Percentiles rank a stretch among this genome's conserved stretches.
These are phyloP conservation scores for Eidolon helvum DNA, from an alignment of 2,113 vertebrate species.

Conservation along the genomic window DNA sequence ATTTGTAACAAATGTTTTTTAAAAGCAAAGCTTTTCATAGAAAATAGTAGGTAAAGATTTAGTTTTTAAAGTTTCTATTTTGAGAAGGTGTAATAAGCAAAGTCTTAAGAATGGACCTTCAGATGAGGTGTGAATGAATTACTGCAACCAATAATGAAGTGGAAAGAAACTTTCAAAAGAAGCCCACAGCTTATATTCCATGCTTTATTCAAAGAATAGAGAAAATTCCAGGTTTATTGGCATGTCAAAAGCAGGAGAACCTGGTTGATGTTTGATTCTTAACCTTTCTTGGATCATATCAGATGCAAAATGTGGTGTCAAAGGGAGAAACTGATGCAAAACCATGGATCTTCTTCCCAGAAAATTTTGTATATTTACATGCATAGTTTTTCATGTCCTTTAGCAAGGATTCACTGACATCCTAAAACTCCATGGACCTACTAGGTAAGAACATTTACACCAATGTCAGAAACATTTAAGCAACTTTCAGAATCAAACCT, in stretches of 20 bases:
- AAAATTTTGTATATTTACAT: neutral
- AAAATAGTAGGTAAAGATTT: neutral
- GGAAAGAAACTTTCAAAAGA: conserved; percentile 1
- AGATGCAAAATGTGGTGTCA: neutral
- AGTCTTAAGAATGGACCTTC: conserved; percentile 9
- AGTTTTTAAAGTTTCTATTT: conserved; percentile 12
- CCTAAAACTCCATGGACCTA: neutral
- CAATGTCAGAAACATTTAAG: neutral
- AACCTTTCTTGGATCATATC: conserved; percentile 5
- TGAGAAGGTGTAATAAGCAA: neutral
- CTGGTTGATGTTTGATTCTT: neutral
- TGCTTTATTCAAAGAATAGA: neutral
- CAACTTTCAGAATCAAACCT: conserved; percentile 9
- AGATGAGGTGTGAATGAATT: conserved; percentile 13
- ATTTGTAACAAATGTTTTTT: neutral
- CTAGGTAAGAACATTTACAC: neutral
- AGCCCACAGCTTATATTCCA: neutral
- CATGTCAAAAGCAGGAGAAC: neutral
- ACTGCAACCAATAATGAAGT: neutral
- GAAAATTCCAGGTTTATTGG: neutral
- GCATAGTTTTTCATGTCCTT: neutral
- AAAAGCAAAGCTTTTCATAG: conserved; percentile 23
- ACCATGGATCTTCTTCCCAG: neutral
- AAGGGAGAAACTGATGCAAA: conserved; percentile 17
- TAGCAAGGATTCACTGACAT: neutral